phyloP scores from a whole-genome alignment of 2,113 vertebrate genomes.

The Lagenorhynchus albirostris region DNA sequence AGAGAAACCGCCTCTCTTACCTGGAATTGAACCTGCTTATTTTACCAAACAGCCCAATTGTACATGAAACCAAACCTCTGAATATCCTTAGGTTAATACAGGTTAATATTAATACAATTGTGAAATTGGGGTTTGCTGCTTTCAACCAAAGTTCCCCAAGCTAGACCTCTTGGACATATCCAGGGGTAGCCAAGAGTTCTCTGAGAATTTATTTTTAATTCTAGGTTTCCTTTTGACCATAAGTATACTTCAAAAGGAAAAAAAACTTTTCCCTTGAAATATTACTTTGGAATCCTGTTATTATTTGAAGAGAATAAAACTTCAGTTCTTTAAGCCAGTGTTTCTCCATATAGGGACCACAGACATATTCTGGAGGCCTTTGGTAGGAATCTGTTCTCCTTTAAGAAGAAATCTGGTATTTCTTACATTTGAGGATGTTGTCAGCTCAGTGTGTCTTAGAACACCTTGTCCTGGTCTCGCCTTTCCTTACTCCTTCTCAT shows the following conservation, averaged over 20 bases:
- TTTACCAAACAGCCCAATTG: background rate
- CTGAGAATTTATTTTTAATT: background rate
- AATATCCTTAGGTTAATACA: background rate
- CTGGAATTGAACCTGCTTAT: background rate
- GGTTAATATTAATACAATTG: background rate
- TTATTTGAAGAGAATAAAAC: background rate
- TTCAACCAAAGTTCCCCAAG: background rate
- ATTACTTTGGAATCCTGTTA: background rate
- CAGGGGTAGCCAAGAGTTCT: background rate
- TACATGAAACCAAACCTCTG: background rate
- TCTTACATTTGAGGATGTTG: background rate
- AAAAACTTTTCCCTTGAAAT: background rate
- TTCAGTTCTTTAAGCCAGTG: background rate
- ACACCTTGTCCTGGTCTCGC: background rate
- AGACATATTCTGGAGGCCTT: background rate
- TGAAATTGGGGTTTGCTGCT: background rate
- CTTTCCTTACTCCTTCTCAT: background rate
- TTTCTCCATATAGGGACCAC: background rate
- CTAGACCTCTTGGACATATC: background rate
- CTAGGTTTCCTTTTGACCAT: conserved; percentile 20
- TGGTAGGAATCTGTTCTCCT: background rate
- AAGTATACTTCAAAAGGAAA: background rate
- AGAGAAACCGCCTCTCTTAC: background rate
- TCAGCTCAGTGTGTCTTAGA: background rate
- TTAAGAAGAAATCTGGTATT: background rate